Conservation (phyloP, 2,888 invertebrate genomes). For the Brenthis hecate region DNA sequence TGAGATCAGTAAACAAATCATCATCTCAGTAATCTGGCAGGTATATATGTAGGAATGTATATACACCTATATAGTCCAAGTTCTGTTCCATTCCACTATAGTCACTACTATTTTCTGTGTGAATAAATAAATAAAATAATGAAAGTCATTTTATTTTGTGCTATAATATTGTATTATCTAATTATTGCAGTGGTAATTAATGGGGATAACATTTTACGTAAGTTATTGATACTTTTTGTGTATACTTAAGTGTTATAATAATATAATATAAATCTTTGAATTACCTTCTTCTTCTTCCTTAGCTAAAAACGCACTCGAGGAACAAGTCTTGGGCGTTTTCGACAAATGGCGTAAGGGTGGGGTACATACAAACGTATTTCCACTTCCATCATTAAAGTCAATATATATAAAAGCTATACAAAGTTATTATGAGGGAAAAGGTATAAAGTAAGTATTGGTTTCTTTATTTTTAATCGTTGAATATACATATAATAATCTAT, state of each 20-base stretch:
- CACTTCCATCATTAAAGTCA: conserved; percentile 41
- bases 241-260: neutral
- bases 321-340: conserved; percentile 39
- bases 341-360: conserved; percentile 44
- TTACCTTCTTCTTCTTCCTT: conserved; percentile 7
- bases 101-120: neutral
- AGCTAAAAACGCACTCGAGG: conserved; percentile 43
- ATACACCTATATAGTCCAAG: conserved; percentile 13
- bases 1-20: conserved; percentile 24
- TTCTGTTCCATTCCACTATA: neutral
- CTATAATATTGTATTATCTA: neutral
- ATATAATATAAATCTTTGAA: neutral
- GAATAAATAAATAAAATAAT: conserved; percentile 4
- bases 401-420: conserved; percentile 37
- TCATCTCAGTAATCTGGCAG: conserved; percentile 15
- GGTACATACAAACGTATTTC: conserved; percentile 36
- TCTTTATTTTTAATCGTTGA: neutral
- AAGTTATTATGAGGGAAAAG: conserved; percentile 41
- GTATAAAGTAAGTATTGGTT: conserved; percentile 40
- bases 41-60: neutral
- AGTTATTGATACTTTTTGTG: conserved; percentile 1
- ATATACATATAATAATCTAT: neutral
- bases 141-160: conserved; percentile 2
- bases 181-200: conserved; percentile 1
- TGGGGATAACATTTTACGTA: conserved; percentile 26